Base-by-base conservation (phyloP, 2,113 vertebrate species). In the Lanius ludovicianus region DNA sequence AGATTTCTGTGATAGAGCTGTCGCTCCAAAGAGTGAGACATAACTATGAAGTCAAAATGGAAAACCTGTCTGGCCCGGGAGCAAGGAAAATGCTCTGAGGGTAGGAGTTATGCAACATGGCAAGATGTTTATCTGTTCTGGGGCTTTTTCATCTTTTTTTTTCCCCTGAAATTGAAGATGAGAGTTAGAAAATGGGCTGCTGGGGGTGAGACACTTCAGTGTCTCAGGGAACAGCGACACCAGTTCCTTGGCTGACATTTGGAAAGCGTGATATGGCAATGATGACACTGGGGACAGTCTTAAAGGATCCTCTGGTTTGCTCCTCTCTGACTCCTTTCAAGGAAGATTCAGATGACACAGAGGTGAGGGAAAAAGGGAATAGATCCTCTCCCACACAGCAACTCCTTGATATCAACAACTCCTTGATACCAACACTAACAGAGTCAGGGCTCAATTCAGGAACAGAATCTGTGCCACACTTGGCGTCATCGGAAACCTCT, bases 61-160 rank as follows among this genome's bases (percentile, higher is more conserved):
- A 65, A 80, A 96, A 90, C 82, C 95, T 86, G 67, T 50, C 93
- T 95, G 75, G 71, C 75, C 59, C 0, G 0, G 39, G 63, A 96
- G 33, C 28, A 14, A 7, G 79, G 90, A 96, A 96, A 96, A 96
- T 44, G 56, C 1, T 0, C 84, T 28, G 53, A 86, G 75, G 52
- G 75, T 39, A 63, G 55, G 35, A 87, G 52, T 84, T 93, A 59
- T 6, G 75, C 78, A 94, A 84, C 28, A 42, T 17, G 35, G 92
- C 22, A 44, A 96, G 82, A 92, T 90, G 68, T 74, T 94, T 91
- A 93, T 96, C 87, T 23, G 9, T 55, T 70, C 68, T 67, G 47
- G 0, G 9, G 0, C 2, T 30, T 77, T 65, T 79, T 49, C 6
- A 18, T 3, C 15, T 21, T 14, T 37, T 46, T 35, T 35, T 14